phyloP scores from a whole-genome alignment of 2,113 vertebrate species.

The Empidonax alnorum region DNA sequence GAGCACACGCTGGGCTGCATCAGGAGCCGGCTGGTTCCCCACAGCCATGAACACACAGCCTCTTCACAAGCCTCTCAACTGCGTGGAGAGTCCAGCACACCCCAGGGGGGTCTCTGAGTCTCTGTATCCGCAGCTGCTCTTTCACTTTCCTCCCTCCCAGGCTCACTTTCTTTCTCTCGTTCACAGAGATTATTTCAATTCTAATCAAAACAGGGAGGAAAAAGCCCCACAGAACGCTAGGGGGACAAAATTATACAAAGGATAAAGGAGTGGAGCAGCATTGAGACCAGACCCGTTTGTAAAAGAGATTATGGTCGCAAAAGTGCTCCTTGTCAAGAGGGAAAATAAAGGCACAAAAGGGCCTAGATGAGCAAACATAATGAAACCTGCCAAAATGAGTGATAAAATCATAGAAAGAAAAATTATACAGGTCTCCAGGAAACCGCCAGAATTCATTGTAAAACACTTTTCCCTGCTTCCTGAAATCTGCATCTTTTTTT shows the following conservation, averaged over 20 bases:
- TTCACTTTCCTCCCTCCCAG: neutral
- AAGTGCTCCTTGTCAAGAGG: neutral
- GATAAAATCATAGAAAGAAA: slow-evolving; percentile 15
- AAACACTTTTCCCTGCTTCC: neutral
- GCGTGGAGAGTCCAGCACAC: neutral
- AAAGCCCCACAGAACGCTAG: neutral
- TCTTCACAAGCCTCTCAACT: neutral
- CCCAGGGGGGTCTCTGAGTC: neutral
- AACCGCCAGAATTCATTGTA: neutral
- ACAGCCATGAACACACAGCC: neutral
- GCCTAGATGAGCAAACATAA: slow-evolving; percentile 19
- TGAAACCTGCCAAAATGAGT: neutral
- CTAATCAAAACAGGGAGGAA: slow-evolving; percentile 20
- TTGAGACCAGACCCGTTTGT: neutral
- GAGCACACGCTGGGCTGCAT: neutral
- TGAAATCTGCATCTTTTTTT: neutral
- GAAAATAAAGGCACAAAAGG: slow-evolving; percentile 14
- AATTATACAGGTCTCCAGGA: neutral
- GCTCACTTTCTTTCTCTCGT: neutral
- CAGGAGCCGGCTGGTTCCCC: neutral
- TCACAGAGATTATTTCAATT: slow-evolving; percentile 4
- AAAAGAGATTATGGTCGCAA: neutral
- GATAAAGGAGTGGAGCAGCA: neutral
- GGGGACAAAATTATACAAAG: slow-evolving; percentile 4
- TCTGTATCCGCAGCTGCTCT: neutral